Evolutionary conservation across 2,113 vertebrate genomes (phyloP).

Genomic region (Helogale parvula): DNA sequence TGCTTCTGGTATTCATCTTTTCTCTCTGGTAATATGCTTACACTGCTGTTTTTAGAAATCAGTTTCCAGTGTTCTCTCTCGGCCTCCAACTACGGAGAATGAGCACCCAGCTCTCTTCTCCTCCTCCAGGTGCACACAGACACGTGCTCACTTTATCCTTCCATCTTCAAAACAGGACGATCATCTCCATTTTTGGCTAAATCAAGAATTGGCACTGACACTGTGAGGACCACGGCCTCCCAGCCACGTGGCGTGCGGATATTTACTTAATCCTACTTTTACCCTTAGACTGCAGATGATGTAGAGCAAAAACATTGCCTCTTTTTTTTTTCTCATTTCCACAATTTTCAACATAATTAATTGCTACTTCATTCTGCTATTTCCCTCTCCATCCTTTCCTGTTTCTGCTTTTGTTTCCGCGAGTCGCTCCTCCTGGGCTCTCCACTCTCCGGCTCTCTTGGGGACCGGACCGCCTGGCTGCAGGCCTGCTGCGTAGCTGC

Average conservation of each 20-base stretch:
- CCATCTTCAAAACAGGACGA: neutral
- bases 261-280: neutral
- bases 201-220: neutral
- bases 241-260: neutral
- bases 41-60: neutral
- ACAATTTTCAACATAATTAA: slow-evolving; percentile 10
- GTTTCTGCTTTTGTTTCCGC: neutral
- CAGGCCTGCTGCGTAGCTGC: neutral
- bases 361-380: neutral
- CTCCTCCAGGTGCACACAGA: neutral
- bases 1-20: slow-evolving; percentile 37
- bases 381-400: neutral
- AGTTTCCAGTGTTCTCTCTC: slow-evolving; percentile 36
- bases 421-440: neutral
- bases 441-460: neutral
- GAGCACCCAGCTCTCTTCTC: neutral
- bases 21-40: slow-evolving; percentile 28
- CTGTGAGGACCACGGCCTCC: neutral
- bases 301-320: neutral
- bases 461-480: neutral
- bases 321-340: neutral
- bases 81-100: neutral
- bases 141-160: neutral
- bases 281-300: neutral
- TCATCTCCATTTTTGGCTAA: neutral